Evolutionary conservation across 2,888 invertebrate species (phyloP).

Genomic region (Tetragnatha montana): DNA sequence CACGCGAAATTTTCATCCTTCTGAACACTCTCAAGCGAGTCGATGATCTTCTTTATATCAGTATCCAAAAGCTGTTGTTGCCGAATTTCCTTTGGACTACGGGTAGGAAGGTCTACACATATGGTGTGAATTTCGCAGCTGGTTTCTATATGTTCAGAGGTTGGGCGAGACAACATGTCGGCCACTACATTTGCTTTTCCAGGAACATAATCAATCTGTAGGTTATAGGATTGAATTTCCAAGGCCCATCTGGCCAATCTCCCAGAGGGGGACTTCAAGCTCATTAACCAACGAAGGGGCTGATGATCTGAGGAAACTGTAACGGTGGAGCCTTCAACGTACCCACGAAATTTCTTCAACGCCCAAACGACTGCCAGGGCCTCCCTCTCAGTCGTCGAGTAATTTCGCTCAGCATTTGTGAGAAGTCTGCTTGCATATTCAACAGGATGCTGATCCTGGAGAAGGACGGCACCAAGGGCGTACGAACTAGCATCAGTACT

Average conservation of each 20-base stretch:
- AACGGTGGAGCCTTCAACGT: conserved; percentile 12
- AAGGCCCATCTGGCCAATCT: conserved; percentile 24
- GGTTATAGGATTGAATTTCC: conserved; percentile 10
- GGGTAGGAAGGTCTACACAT: conserved; percentile 9
- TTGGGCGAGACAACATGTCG: conserved; percentile 17
- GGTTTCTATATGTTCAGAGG: neutral
- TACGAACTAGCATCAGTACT: neutral
- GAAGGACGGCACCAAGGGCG: neutral
- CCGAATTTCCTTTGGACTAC: conserved; percentile 4
- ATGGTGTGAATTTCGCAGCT: neutral
- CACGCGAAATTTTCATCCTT: neutral
- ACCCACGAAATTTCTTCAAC: conserved; percentile 19
- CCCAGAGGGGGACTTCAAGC: conserved; percentile 3
- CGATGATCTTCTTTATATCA: neutral
- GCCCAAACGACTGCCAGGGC: no score
- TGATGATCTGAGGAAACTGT: conserved; percentile 27
- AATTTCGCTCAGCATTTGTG: neutral
- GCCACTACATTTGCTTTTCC: conserved; percentile 26
- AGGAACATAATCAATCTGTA: conserved; percentile 5
- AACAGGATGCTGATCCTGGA: neutral
- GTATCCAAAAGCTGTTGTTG: conserved; percentile 17
- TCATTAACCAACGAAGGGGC: conserved; percentile 20
- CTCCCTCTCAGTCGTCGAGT: neutral
- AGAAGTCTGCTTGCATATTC: neutral
- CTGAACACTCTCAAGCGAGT: neutral